Percentiles rank a stretch among this genome's conserved stretches.
These are phyloP conservation scores for Limnephilus lunatus DNA, from an alignment of 2,888 invertebrate species.

Conservation along the genomic window DNA sequence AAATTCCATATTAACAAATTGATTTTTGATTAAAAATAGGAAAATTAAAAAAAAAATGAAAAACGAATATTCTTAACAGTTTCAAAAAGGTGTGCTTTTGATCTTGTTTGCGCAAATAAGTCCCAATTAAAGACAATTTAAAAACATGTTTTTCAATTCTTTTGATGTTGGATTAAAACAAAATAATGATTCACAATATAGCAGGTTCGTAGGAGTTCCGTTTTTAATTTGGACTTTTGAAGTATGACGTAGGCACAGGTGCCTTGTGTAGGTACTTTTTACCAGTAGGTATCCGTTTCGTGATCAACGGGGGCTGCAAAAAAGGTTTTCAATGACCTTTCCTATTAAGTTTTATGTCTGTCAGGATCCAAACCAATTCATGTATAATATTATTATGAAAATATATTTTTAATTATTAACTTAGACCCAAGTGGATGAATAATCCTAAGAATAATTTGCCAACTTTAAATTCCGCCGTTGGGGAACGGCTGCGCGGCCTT, in stretches of 20 bases:
- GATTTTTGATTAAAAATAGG: too few species aligned
- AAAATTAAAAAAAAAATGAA: not conserved
- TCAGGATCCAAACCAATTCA: not conserved
- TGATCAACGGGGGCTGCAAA: not conserved
- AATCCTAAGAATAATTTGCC: not conserved
- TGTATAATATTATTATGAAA: not conserved
- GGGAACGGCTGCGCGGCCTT: too few species aligned
- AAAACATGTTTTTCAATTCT: not conserved
- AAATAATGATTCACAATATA: not conserved
- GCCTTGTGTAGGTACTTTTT: not conserved
- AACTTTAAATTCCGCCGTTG: not conserved
- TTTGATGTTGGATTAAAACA: not conserved
- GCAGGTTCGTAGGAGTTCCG: too few species aligned
- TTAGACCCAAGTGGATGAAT: not conserved
- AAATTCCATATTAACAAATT: too few species aligned
- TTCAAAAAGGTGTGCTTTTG: not conserved
- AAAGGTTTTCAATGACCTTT: not conserved
- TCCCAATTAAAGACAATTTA: not conserved
- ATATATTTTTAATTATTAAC: not conserved
- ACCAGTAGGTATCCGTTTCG: not conserved
- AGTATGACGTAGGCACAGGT: not conserved
- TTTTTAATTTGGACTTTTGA: not conserved
- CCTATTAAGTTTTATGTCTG: not conserved
- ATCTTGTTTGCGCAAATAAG: not conserved
- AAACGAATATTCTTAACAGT: not conserved